Base-by-base conservation (phyloP, 2,797 vertebrate species). In the Rhabdomys pumilio region DNA sequence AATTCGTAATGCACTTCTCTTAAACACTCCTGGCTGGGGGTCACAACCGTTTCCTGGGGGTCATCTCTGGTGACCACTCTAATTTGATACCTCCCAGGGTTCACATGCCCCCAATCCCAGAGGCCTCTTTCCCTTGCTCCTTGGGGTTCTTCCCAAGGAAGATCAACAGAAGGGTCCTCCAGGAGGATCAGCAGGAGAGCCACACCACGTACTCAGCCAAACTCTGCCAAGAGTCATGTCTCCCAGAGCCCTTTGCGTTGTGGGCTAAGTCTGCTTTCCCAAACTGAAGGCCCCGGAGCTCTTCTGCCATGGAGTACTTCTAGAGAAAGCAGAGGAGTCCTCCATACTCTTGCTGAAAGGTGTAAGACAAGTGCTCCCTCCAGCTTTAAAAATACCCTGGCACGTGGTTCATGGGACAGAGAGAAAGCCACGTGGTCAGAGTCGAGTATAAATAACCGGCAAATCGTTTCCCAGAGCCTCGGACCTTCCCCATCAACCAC, bases 401-500 rank as follows among this genome's bases (percentile, higher is more conserved):
- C 65, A 38, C 13, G 65, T 89, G 3, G 47, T 50, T 79, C 90
- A 17, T 44, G 13, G 89, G 96, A 85, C 34, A 76, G 61, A 53
- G 90, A 50, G n/a, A 53, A 93, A 89, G 92, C 90, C 96, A 96
- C 65, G 67, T 93, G 97, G 95, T 26, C 82, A 59, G 90, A 67
- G 59, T 77, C 0, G 90, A 65, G 91, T 91, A 95, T 93, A 95
- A 91, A 96, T 94, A 97, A 69, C 77, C 75, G 31, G 85, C 94
- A 83, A 72, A 87, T 92, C 63, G 1, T 9, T 53, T 83, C 89
- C 41, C 82, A 34, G 81, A 75, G 96, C 93, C 31, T 0, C 1
- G 0, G 90, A 96, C 96, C 95, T 94, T 97, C 96, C 95, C 95
- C 95, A 93, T 81, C 94, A 96, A 96, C 96, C 96, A 47, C 97